Evolutionary conservation across 2,888 invertebrate species (phyloP), one percentile per base, ranked within the genome.

Genomic region (Polyploca ridens): DNA sequence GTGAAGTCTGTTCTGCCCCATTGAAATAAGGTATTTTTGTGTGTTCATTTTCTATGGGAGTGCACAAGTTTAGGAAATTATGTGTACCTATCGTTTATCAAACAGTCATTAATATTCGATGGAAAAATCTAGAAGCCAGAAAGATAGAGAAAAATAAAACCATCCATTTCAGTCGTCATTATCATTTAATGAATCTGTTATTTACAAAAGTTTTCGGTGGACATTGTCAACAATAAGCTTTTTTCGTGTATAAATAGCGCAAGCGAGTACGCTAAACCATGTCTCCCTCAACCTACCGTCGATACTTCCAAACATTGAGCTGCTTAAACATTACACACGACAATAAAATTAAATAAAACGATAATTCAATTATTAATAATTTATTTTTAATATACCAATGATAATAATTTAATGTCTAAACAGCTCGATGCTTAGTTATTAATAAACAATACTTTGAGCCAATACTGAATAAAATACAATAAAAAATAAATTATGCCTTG

Each of bases 131-230:
- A 10, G 6, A 33, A 3, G n/a, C 5, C 1, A n/a, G 6, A n/a
- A 33, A 60, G 5, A 5, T n/a, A 3, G 1, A 16, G n/a, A 16
- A 49, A 77, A 85, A 84, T 84, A 73, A 86, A 84, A 87, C 75
- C 58, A 75, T 67, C 61, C 58, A 69, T 76, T 57, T 86, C 85
- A 87, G 86, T 93, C 91, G 89, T 93, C 88, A 90, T 91, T 88
- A 86, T 87, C 80, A 79, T 89, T 54, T 91, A 92, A 91, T 92
- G 89, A 90, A 86, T 88, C 86, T 75, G 84, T 91, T 91, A 91
- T 90, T 88, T 92, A 92, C 90, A 92, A 91, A 90, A 89, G 79
- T 82, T 86, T 84, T 92, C 93, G 93, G 93, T 93, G 93, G 93
- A 92, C 84, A 88, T 87, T 79, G 76, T 89, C 85, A 88, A 86